These are phyloP conservation scores for Dinothrombium tinctorium DNA, from an alignment of 1,140 invertebrate species.

Conservation along the genomic window DNA sequence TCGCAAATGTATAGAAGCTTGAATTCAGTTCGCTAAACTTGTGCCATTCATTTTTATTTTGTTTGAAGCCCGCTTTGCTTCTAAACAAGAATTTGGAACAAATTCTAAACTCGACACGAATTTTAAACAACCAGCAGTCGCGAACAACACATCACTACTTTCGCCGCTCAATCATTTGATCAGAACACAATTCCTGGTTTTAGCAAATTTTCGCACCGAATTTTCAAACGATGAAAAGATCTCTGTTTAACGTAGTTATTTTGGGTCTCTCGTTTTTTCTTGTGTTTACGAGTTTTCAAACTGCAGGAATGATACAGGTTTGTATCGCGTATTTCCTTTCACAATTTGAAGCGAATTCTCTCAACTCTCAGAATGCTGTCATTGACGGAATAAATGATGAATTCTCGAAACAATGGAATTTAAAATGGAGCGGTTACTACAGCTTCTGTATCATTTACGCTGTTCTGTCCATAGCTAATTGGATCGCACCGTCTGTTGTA, in stretches of 20 bases:
- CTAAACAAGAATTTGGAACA: no score
- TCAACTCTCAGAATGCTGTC: conserved; percentile 48
- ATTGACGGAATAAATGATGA: conserved; percentile 52
- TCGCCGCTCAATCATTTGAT: no score
- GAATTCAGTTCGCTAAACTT: no score
- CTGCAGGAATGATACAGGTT: conserved; percentile 79
- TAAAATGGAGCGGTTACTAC: conserved; percentile 50
- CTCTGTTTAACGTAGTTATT: conserved; percentile 54
- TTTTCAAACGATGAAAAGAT: conserved; percentile 15
- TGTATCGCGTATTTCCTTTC: background rate
- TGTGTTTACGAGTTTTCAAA: conserved; percentile 80
- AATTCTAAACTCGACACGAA: no score
- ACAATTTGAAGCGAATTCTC: conserved; percentile 2
- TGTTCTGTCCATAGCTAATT: conserved; percentile 64
- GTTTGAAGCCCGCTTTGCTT: no score
- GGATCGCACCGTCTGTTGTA: conserved; percentile 72
- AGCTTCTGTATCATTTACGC: conserved; percentile 57
- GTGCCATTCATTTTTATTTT: no score
- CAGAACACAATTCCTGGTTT: background rate
- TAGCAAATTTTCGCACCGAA: conserved; percentile 4
- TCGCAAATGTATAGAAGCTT: no score
- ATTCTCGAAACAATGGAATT: conserved; percentile 20
- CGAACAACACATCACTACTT: no score
- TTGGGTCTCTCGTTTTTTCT: conserved; percentile 75
- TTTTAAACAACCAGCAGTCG: no score